phyloP scores from a whole-genome alignment of 2,113 vertebrate genomes.

The Quiscalus mexicanus region DNA sequence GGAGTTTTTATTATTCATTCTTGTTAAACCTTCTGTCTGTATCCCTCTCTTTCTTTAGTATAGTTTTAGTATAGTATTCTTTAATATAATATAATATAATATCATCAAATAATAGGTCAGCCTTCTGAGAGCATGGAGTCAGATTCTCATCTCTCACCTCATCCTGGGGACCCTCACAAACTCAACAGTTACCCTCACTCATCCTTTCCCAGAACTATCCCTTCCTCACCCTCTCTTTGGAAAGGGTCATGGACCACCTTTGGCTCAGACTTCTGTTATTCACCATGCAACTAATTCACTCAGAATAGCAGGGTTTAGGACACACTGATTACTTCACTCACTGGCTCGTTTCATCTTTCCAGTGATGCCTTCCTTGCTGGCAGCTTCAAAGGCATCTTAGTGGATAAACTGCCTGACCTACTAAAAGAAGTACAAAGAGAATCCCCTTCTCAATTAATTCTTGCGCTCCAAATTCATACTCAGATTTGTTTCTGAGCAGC shows the following conservation, averaged over 20 bases:
- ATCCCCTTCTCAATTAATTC: slow-evolving; percentile 69
- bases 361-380: neutral
- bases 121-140: too few relatives aligned
- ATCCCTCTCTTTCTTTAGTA: too few relatives aligned
- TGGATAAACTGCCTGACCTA: slow-evolving; percentile 65
- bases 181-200: neutral
- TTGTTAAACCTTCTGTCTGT: too few relatives aligned
- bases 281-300: neutral
- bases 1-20: too few relatives aligned
- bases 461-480: slow-evolving; percentile 50
- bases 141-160: too few relatives aligned
- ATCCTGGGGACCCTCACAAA: too few relatives aligned
- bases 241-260: neutral
- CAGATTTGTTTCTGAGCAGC: slow-evolving; percentile 61
- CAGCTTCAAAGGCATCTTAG: slow-evolving; percentile 67
- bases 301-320: neutral
- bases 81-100: too few relatives aligned
- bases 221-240: neutral
- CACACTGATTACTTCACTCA: neutral
- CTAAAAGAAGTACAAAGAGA: slow-evolving; percentile 66
- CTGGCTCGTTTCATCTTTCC: slow-evolving; percentile 15
- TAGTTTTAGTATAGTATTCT: too few relatives aligned
- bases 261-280: neutral
- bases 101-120: too few relatives aligned
- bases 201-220: neutral